A percentile compares a stretch with the other conserved stretches of the same genome.
phyloP scores from a whole-genome alignment of 2,888 invertebrate genomes.

The Schizaphis graminum region DNA sequence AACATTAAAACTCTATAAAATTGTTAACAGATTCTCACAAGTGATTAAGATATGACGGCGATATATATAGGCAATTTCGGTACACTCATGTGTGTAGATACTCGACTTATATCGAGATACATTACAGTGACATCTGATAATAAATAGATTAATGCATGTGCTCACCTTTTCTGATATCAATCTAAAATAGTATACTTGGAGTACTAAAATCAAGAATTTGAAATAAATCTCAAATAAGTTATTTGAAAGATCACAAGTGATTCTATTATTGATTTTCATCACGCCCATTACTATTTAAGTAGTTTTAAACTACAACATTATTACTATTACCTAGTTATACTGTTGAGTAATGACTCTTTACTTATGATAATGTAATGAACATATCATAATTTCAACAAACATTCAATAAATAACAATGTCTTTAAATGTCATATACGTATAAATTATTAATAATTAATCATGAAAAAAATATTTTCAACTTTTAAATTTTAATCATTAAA shows the following conservation, averaged over 20 bases:
- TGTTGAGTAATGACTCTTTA: background rate
- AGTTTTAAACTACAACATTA: background rate
- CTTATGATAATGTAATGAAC: background rate
- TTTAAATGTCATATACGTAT: background rate
- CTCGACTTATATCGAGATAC: background rate
- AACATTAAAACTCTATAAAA: background rate
- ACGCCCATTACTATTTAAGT: background rate
- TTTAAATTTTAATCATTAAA: background rate
- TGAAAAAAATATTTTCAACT: background rate
- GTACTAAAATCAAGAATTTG: background rate
- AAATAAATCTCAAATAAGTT: too few species aligned
- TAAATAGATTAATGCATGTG: background rate
- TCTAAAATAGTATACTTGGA: background rate
- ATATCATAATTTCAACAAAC: background rate
- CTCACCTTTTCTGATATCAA: background rate
- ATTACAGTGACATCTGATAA: background rate
- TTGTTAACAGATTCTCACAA: background rate
- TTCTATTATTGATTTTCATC: background rate
- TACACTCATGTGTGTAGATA: slow-evolving; percentile 1
- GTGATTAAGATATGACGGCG: background rate
- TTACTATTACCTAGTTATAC: background rate
- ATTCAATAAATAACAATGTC: background rate
- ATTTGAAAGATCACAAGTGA: background rate
- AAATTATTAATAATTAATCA: background rate
- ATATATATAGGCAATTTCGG: slow-evolving; percentile 57